A percentile compares a stretch with the other conserved stretches of the same genome.
These are phyloP conservation scores for Agapornis canus DNA, from an alignment of 2,797 vertebrate species.

Conservation along the genomic window DNA sequence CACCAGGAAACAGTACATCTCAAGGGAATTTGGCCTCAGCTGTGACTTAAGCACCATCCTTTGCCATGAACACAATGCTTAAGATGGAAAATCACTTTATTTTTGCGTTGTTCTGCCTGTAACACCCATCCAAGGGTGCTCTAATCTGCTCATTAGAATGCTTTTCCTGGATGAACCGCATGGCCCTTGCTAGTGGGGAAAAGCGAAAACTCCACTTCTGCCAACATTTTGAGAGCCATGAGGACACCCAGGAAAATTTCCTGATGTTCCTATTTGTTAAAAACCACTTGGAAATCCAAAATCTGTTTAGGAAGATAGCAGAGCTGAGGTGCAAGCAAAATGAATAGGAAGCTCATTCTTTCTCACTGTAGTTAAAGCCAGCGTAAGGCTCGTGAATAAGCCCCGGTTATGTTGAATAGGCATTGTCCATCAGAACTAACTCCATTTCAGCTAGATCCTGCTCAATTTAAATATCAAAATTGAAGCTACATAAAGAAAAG, in stretches of 20 bases:
- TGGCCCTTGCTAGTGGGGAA: neutral
- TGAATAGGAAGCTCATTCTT: slow-evolving; percentile 53
- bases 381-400: slow-evolving; percentile 18
- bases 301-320: slow-evolving; percentile 8
- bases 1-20: neutral
- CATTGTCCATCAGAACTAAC: slow-evolving; percentile 62
- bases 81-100: neutral
- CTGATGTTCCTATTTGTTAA: neutral
- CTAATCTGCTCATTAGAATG: neutral
- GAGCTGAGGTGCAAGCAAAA: neutral
- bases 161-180: neutral
- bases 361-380: neutral
- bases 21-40: neutral
- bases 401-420: slow-evolving; percentile 7
- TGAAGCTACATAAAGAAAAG: slow-evolving; percentile 55
- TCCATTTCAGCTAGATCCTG: slow-evolving; percentile 45
- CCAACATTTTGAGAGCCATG: neutral
- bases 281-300: slow-evolving; percentile 11
- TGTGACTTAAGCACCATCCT: neutral
- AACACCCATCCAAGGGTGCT: neutral
- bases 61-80: neutral
- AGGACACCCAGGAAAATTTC: neutral
- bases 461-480: slow-evolving; percentile 63
- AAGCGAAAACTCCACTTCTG: neutral
- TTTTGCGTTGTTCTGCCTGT: neutral